Evolutionary conservation across 2,113 vertebrate genomes (phyloP), one percentile per base, ranked within the genome.

Genomic region (Equus przewalskii): DNA sequence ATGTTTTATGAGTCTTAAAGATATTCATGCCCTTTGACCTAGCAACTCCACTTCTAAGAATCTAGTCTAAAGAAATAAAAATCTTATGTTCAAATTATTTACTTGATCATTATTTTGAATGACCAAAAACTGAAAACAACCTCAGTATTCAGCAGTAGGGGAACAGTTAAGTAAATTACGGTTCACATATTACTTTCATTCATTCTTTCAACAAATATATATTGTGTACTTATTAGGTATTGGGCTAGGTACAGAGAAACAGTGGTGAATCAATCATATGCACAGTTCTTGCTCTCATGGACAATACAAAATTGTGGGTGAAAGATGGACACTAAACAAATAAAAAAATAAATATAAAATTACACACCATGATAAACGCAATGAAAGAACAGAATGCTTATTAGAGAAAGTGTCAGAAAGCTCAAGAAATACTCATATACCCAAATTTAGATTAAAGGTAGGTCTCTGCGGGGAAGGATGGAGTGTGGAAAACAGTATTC

Each of bases 61-160:
- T 76, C 30, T 94, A 91, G 5, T 6, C 72, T 81, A 80, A 95
- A 69, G 64, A 94, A 36, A 90, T 64, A 69, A 76, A 94, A 96
- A 89, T 82, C 26, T 84, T 73, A n/a, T 69, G 49, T 75, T 86
- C 67, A 89, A 81, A 87, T 87, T 87, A 87, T 82, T 94, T 94
- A 75, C 24, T 95, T 94, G 54, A 94, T 94, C 19, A 76, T 91
- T 70, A 64, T 93, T 94, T 95, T 88, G 76, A 97, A 90, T 46
- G 75, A 83, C 13, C 8, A 88, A 3, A 94, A 91, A 85, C 72
- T 94, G 81, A 96, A 86, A 97, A 96, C 72, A 76, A 82, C 84
- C 76, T 80, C 67, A 91, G 75, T 94, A 91, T 91, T 96, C 49
- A 90, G 72, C 67, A 98, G 76, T 72, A 95, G 81, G 81, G 36